Evolutionary conservation across 92 coral and sea anemone species (phyloP), one percentile per base, ranked within the genome.

Genomic region (Epizoanthus ramosus): DNA sequence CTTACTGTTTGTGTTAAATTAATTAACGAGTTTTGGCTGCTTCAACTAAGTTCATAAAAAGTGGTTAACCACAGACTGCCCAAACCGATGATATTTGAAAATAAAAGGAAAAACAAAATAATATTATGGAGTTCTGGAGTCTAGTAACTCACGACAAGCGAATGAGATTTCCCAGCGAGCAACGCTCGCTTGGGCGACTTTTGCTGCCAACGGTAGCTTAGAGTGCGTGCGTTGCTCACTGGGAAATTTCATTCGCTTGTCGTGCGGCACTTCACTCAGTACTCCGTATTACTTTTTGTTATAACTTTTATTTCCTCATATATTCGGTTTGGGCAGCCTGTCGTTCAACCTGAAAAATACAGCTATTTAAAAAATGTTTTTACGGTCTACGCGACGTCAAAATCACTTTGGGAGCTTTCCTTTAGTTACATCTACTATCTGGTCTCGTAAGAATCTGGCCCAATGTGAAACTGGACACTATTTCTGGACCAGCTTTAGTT

Each of bases 141-240:
- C 24, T 60, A 60, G n/a, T 60, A 60, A 60, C 65, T 60, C 65
- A 60, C 65, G 65, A 41, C 21, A 47, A 47, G 77, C 41, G 60
- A 72, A 72, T 72, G 77, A 72, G 77, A 72, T 72, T 72, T 72
- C 77, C 77, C 63, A 72, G 77, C 50, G 77, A 47, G 77, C 77
- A 72, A 72, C 77, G 25, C 35, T 52, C 77, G 43, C 5, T 37
- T 37, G 5, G 43, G n/a, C n/a, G n/a, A n/a, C n/a, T n/a, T n/a
- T n/a, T n/a, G 43, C 43, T 37, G 43, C 43, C 43, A 37, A 37
- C 43, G 43, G 43, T 37, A 37, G n/a, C n/a, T n/a, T n/a, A n/a
- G n/a, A n/a, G n/a, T n/a, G 5, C 43, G 77, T 21, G 35, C 25
- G 77, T 72, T 72, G 77, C 77, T 47, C 77, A 72, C 77, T 72